Evolutionary conservation across 2,797 vertebrate species (phyloP), one percentile per base, ranked within the genome.

Genomic region (Manis crassicaudata): DNA sequence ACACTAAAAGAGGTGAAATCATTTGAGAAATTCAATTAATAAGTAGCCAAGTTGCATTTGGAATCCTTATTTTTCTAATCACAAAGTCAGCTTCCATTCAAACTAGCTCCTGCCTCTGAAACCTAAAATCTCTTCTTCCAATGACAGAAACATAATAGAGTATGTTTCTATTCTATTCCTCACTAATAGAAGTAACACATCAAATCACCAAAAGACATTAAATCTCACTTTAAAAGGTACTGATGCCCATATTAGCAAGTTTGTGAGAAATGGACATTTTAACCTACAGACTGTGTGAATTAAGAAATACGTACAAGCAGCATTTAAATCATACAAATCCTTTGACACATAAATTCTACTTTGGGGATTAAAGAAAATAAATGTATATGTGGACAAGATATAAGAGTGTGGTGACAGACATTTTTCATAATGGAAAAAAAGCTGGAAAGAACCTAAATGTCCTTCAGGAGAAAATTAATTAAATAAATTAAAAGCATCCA

Each of bases 11-110:
- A 67, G 80, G 52, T 79, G 18, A 94, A 88, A 80, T 60, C n/a
- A 85, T 62, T 90, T 77, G 27, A 70, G 46, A 80, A 93, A 95
- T 72, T 82, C 23, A 70, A 56, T 79, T 84, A 83, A 37, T 27
- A 76, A 79, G 11, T 7, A 23, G 17, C 27, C 65, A 65, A 77
- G 13, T n/a, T 86, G 27, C 35, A 83, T 63, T 40, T 84, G 37
- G 2, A 94, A 35, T 52, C 7, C n/a, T 82, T 82, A 75, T 81
- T 81, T 87, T 87, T 75, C 58, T 87, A 75, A 91, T 32, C 82
- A 87, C 25, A 58, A 62, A 92, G 27, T 54, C 32, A 87, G 58
- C 50, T 67, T 27, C 81, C 65, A 65, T 46, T 91, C 29, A 79
- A 40, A 10, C 25, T 63, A 58, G 35, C 12, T 46, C 37, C 25